Conservation (phyloP, 92 coral and sea anemone species). For the Porites evermanni region DNA sequence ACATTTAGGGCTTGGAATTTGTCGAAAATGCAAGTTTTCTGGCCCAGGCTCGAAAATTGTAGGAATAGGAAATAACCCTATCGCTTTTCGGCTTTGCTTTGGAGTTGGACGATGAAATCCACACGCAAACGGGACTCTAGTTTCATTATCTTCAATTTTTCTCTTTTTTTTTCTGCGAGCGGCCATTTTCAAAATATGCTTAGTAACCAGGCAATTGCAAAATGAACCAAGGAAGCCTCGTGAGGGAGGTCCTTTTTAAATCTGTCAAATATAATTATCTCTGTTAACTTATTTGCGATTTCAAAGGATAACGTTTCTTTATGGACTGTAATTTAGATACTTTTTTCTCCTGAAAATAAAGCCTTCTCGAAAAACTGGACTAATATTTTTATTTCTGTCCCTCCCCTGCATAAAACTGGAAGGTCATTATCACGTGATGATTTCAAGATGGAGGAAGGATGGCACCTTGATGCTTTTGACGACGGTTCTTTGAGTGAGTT, state of each 20-base stretch:
- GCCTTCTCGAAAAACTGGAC: too few species aligned
- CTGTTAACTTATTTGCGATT: too few species aligned
- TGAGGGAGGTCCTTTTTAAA: too few species aligned
- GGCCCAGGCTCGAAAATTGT: conserved; percentile 44
- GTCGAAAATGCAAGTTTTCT: conserved; percentile 44
- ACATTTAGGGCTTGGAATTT: conserved; percentile 49
- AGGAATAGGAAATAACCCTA: conserved; percentile 33
- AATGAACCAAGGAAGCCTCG: neutral
- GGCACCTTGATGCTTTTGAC: conserved; percentile 95
- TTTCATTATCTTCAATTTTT: conserved; percentile 8
- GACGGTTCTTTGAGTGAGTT: conserved; percentile 98
- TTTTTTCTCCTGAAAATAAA: too few species aligned
- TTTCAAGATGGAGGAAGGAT: conserved; percentile 94
- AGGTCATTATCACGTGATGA: conserved; percentile 23
- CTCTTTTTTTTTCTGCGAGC: conserved; percentile 43
- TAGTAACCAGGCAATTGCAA: conserved; percentile 21
- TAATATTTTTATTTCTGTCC: too few species aligned
- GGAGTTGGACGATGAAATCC: conserved; percentile 68
- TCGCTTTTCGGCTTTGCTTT: conserved; percentile 59
- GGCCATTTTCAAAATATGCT: conserved; percentile 64
- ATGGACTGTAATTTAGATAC: too few species aligned
- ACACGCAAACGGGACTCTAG: conserved; percentile 53
- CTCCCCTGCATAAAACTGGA: neutral
- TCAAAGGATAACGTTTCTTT: too few species aligned
- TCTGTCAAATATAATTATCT: too few species aligned